Evolutionary conservation across 2,797 vertebrate species (phyloP).

Genomic region (Labeo calbasu): DNA sequence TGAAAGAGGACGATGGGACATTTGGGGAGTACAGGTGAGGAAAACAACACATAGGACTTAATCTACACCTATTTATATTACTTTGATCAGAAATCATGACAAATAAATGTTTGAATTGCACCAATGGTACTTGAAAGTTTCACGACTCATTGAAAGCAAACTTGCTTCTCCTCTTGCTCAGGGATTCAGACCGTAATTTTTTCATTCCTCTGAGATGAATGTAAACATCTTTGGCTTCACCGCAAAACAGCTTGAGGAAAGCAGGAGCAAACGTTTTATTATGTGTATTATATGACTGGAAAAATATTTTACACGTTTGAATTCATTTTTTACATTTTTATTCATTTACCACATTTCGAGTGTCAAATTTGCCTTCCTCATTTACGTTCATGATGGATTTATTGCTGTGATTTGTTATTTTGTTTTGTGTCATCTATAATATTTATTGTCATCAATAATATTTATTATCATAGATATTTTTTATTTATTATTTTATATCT

Average conservation of each 20-base stretch:
- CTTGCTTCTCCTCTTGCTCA: slow-evolving; percentile 61
- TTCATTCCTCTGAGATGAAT: slow-evolving; percentile 67
- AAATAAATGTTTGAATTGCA: neutral
- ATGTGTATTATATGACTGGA: slow-evolving; percentile 22
- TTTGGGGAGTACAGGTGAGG: slow-evolving; percentile 98
- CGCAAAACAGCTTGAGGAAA: slow-evolving; percentile 69
- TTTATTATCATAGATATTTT: slow-evolving; percentile 1
- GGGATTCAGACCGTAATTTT: slow-evolving; percentile 69
- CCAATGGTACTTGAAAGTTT: neutral
- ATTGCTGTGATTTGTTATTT: slow-evolving; percentile 13
- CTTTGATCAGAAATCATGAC: neutral
- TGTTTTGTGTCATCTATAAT: slow-evolving; percentile 12
- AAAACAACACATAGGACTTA: neutral
- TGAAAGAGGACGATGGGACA: slow-evolving; percentile 98
- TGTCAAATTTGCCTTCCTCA: slow-evolving; percentile 23
- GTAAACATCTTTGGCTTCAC: slow-evolving; percentile 65
- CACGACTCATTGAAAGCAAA: slow-evolving; percentile 39
- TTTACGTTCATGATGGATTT: neutral
- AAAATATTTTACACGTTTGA: neutral
- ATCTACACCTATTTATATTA: neutral
- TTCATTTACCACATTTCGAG: neutral
- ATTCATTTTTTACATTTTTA: neutral
- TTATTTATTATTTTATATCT: slow-evolving; percentile 24
- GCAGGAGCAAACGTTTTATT: slow-evolving; percentile 46
- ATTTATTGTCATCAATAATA: slow-evolving; percentile 29